Conservation (phyloP, 2,797 vertebrate genomes). For the Octomys mimax region DNA sequence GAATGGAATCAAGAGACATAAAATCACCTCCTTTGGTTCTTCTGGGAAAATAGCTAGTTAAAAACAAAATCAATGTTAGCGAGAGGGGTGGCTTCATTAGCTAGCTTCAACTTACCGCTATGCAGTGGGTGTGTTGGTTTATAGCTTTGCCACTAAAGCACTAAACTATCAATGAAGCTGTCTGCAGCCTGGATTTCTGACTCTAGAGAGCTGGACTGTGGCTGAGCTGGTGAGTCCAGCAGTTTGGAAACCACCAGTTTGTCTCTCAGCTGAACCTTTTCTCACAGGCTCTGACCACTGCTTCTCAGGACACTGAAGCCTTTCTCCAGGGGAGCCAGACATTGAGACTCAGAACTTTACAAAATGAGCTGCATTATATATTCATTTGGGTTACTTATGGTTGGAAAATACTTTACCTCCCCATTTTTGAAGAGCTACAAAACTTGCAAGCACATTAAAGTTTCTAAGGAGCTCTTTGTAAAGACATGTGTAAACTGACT, state of each 20-base stretch:
- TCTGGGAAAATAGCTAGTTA: slow-evolving; percentile 77
- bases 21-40: slow-evolving; percentile 75
- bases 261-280: not conserved
- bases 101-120: slow-evolving; percentile 32
- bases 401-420: not conserved
- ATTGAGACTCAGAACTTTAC: not conserved
- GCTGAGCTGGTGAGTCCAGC: not conserved
- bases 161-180: slow-evolving; percentile 52
- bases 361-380: slow-evolving; percentile 23
- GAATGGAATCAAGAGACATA: slow-evolving; percentile 79
- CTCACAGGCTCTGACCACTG: slow-evolving; percentile 15
- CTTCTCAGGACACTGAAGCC: not conserved
- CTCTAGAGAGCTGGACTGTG: not conserved
- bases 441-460: not conserved
- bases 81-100: slow-evolving; percentile 63
- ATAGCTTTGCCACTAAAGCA: slow-evolving; percentile 27
- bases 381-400: slow-evolving; percentile 5
- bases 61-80: slow-evolving; percentile 75
- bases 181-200: slow-evolving; percentile 6
- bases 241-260: not conserved
- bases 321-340: not conserved
- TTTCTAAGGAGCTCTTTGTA: not conserved
- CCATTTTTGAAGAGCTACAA: not conserved
- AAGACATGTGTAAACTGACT: not conserved
- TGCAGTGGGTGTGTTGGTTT: slow-evolving; percentile 63